Evolutionary conservation across 2,113 vertebrate genomes (phyloP).

Genomic region (Platichthys stellatus): DNA sequence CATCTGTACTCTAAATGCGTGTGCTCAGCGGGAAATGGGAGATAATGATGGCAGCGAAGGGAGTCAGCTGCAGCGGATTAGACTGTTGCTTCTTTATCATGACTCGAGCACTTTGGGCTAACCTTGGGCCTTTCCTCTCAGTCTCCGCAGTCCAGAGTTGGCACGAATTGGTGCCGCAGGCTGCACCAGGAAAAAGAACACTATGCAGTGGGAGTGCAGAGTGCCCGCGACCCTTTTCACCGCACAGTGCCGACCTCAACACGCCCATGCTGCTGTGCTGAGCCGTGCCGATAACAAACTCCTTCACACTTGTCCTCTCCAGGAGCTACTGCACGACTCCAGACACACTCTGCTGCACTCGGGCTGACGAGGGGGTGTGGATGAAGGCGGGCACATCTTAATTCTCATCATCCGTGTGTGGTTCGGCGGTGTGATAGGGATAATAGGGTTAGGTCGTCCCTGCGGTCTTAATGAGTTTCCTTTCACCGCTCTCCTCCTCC

Average conservation of each 20-base stretch:
- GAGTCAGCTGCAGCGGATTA: conserved; percentile 55
- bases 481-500: conserved; percentile 68
- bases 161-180: conserved; percentile 39
- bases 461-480: conserved; percentile 77
- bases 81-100: conserved; percentile 44
- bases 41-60: conserved; percentile 45
- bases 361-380: conserved; percentile 66
- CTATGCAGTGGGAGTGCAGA: conserved; percentile 42
- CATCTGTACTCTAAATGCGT: conserved; percentile 53
- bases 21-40: conserved; percentile 31
- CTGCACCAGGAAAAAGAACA: conserved; percentile 29
- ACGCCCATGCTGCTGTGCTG: conserved; percentile 61
- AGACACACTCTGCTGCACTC: conserved; percentile 60
- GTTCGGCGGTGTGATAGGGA: conserved; percentile 73
- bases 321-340: conserved; percentile 61
- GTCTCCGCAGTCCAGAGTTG: conserved; percentile 22
- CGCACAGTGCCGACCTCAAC: conserved; percentile 53
- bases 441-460: conserved; percentile 79
- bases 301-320: conserved; percentile 65
- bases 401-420: conserved; percentile 77
- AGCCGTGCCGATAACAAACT: conserved; percentile 63
- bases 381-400: conserved; percentile 76
- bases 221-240: conserved; percentile 45
- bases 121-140: conserved; percentile 53
- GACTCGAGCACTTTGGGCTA: conserved; percentile 24